phyloP scores from a whole-genome alignment of 2,888 invertebrate genomes.

The Torymus aiolomorphi region DNA sequence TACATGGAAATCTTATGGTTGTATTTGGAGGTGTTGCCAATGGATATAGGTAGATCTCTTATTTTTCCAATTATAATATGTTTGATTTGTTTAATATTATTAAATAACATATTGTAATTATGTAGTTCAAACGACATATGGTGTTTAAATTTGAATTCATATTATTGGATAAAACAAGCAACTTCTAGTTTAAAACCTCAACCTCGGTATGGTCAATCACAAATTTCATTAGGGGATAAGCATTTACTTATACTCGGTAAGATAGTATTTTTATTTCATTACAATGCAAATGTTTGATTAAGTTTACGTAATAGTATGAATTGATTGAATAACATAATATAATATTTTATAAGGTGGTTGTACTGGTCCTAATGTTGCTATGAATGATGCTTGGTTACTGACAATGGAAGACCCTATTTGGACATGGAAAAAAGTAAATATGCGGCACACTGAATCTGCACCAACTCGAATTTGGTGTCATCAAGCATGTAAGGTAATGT shows the following conservation, averaged over 20 bases:
- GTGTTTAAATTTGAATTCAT: slow-evolving; percentile 88
- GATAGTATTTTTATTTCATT: slow-evolving; percentile 28
- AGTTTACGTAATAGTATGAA: slow-evolving; percentile 20
- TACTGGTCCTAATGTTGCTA: slow-evolving; percentile 90
- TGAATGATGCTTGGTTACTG: slow-evolving; percentile 94
- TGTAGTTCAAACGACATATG: slow-evolving; percentile 88
- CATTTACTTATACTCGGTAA: slow-evolving; percentile 86
- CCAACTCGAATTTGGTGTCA: slow-evolving; percentile 95
- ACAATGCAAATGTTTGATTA: slow-evolving; percentile 2
- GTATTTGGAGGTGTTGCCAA: slow-evolving; percentile 83
- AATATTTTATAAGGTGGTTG: slow-evolving; percentile 81
- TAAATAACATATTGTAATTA: neutral
- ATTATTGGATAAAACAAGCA: slow-evolving; percentile 86
- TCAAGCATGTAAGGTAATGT: slow-evolving; percentile 87
- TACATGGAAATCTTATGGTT: slow-evolving; percentile 89
- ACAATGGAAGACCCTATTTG: slow-evolving; percentile 84
- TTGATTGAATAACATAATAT: slow-evolving; percentile 17
- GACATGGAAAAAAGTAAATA: slow-evolving; percentile 86
- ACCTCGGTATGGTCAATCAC: slow-evolving; percentile 96
- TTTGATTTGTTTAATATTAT: neutral
- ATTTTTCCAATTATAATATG: slow-evolving; percentile 50
- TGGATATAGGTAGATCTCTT: slow-evolving; percentile 66
- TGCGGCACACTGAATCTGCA: slow-evolving; percentile 86
- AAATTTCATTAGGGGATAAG: slow-evolving; percentile 86
- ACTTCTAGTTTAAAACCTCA: slow-evolving; percentile 84